Evolutionary conservation across 2,113 vertebrate species (phyloP).

Genomic region (Epinephelus fuscoguttatus): DNA sequence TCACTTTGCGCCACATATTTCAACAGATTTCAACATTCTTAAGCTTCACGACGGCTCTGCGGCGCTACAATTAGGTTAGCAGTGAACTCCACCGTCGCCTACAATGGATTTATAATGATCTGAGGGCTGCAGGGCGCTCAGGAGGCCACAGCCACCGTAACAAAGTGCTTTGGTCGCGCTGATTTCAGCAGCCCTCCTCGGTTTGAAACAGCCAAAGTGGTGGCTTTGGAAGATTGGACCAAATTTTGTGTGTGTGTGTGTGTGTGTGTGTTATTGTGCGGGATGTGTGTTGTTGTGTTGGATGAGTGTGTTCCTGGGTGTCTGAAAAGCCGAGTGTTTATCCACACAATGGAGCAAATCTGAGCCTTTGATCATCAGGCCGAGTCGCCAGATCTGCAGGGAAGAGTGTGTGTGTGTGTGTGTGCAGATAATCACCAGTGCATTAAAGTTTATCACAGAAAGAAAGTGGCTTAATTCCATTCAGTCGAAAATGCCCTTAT

Average conservation of each 20-base stretch:
- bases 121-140: slow-evolving; percentile 41
- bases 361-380: slow-evolving; percentile 78
- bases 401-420: slow-evolving; percentile 38
- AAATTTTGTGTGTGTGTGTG: slow-evolving; percentile 65
- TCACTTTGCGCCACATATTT: slow-evolving; percentile 45
- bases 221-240: slow-evolving; percentile 76
- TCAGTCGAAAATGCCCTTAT: slow-evolving; percentile 34
- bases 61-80: slow-evolving; percentile 53
- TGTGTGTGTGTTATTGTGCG: background rate
- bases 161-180: slow-evolving; percentile 51
- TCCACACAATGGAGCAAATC: slow-evolving; percentile 80
- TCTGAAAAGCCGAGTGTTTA: slow-evolving; percentile 75
- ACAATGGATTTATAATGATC: slow-evolving; percentile 62
- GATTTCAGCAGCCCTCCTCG: slow-evolving; percentile 53
- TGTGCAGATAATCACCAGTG: slow-evolving; percentile 49
- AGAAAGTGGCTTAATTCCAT: slow-evolving; percentile 52
- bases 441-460: slow-evolving; percentile 54
- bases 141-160: slow-evolving; percentile 35
- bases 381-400: slow-evolving; percentile 68
- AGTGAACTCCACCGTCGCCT: slow-evolving; percentile 33
- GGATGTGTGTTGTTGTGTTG: slow-evolving; percentile 55
- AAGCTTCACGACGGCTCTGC: slow-evolving; percentile 38
- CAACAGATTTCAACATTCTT: slow-evolving; percentile 61
- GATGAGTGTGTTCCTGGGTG: slow-evolving; percentile 66
- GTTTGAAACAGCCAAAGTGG: slow-evolving; percentile 62